Base-by-base conservation (phyloP, 1,140 invertebrate species). In the Pomacea maculata region DNA sequence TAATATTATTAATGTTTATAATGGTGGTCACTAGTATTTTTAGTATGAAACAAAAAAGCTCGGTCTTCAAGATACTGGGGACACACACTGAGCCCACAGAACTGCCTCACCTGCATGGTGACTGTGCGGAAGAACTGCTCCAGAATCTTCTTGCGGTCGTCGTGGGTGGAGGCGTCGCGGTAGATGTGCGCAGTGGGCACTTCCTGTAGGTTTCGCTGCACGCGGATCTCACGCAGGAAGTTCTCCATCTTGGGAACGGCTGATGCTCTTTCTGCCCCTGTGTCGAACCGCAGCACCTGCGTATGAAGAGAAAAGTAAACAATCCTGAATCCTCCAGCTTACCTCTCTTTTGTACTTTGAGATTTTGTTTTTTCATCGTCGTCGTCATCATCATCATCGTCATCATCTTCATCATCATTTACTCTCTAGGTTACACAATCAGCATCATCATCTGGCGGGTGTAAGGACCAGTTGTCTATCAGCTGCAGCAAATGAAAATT, bases 51-150 rank as follows among this genome's bases (percentile, higher is more conserved):
- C 64, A 65, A n/a, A 65, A 65, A n/a, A 3, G n/a, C 7, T 19
- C 4, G 64, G 5, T 65, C n/a, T 65, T 65, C 1, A 7, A 19
- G 6, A 6, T 45, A 1, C 34, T 45, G 34, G 34, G n/a, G 64
- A 4, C 17, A 65, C 3, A 19, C 17, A 65, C 17, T 65, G 2
- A 65, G 7, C n/a, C 17, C 14, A 52, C n/a, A 68, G 63, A 79
- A n/a, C 4, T 1, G 14, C 9, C 61, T 29, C 82, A 92, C 92
- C 87, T 99, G 92, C 3, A 97, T 96, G 86, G 99, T 99, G 0
- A 98, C 97, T 92, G 99, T 97, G 83, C 97, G 94, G 92, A 99
- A 99, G 93, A 99, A 99, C 92, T 99, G 97, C 89, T 99, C 97
- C n/a, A 99, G 89, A 83, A 98, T 95, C 85, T 96, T 95, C 87